Conservation (phyloP, 2,888 invertebrate genomes). For the Clepsis dumicolana region DNA sequence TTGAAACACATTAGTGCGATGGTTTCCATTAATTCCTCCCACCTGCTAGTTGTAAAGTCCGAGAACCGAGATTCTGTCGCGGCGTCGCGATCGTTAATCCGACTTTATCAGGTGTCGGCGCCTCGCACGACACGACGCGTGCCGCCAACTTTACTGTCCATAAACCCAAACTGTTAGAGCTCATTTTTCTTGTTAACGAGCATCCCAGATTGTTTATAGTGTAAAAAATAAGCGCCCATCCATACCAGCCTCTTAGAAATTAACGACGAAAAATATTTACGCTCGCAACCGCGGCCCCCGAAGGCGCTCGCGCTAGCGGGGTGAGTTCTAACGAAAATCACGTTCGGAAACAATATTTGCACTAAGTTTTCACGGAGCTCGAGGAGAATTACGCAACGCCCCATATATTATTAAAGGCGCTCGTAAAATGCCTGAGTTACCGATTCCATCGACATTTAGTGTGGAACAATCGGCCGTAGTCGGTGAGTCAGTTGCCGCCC, state of each 20-base stretch:
- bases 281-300: conserved; percentile 56
- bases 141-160: conserved; percentile 81
- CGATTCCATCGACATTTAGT: conserved; percentile 81
- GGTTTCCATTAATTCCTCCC: conserved; percentile 47
- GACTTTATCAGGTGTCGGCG: conserved; percentile 66
- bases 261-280: conserved; percentile 77
- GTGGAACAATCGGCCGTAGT: conserved; percentile 76
- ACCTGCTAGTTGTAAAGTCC: conserved; percentile 50
- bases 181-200: conserved; percentile 86
- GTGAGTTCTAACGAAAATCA: conserved; percentile 48
- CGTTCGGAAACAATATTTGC: conserved; percentile 62
- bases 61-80: conserved; percentile 1
- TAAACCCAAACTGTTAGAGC: conserved; percentile 81
- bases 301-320: conserved; percentile 31
- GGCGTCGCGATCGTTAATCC: conserved; percentile 50
- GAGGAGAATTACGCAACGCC: conserved; percentile 78
- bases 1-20: conserved; percentile 16
- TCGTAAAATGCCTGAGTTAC: conserved; percentile 82
- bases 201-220: conserved; percentile 80
- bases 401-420: conserved; percentile 80
- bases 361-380: conserved; percentile 65
- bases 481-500: conserved; percentile 79
- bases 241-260: conserved; percentile 64
- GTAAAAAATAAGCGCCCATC: conserved; percentile 73
- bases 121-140: conserved; percentile 70